Conservation (phyloP, 2,888 invertebrate genomes). For the Parochlus steinenii region DNA sequence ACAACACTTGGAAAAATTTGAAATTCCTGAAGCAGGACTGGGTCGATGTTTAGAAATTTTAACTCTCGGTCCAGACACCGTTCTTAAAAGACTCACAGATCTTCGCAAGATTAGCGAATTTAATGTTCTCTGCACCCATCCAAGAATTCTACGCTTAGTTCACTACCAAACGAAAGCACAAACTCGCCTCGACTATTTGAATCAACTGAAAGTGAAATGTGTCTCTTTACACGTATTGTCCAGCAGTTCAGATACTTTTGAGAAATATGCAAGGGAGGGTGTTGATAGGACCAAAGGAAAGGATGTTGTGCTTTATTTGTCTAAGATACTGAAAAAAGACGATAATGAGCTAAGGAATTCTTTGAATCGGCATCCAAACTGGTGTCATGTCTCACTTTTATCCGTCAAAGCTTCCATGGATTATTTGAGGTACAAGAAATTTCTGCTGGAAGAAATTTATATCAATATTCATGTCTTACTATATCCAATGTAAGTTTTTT, state of each 20-base stretch:
- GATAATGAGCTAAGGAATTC: slow-evolving; percentile 22
- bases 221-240: slow-evolving; percentile 33
- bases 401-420: slow-evolving; percentile 41
- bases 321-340: slow-evolving; percentile 23
- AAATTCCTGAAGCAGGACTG: slow-evolving; percentile 38
- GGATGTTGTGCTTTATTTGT: slow-evolving; percentile 31
- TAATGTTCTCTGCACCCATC: slow-evolving; percentile 39
- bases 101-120: slow-evolving; percentile 42
- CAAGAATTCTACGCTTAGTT: slow-evolving; percentile 37
- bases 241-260: slow-evolving; percentile 25
- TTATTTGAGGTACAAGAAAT: slow-evolving; percentile 34
- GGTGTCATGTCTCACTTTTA: slow-evolving; percentile 41
- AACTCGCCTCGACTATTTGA: slow-evolving; percentile 34
- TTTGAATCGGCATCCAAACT: slow-evolving; percentile 43
- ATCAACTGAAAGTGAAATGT: slow-evolving; percentile 32
- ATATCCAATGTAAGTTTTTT: slow-evolving; percentile 43
- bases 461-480: slow-evolving; percentile 45
- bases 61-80: slow-evolving; percentile 38
- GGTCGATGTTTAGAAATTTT: slow-evolving; percentile 37
- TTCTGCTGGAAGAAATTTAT: slow-evolving; percentile 36
- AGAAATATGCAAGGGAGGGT: slow-evolving; percentile 37
- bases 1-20: slow-evolving; percentile 37
- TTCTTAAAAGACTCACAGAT: slow-evolving; percentile 38
- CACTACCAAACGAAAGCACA: slow-evolving; percentile 32
- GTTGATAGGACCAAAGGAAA: slow-evolving; percentile 34